These are phyloP conservation scores for Lepus americanus DNA, from an alignment of 2,113 vertebrate species.

Conservation along the genomic window DNA sequence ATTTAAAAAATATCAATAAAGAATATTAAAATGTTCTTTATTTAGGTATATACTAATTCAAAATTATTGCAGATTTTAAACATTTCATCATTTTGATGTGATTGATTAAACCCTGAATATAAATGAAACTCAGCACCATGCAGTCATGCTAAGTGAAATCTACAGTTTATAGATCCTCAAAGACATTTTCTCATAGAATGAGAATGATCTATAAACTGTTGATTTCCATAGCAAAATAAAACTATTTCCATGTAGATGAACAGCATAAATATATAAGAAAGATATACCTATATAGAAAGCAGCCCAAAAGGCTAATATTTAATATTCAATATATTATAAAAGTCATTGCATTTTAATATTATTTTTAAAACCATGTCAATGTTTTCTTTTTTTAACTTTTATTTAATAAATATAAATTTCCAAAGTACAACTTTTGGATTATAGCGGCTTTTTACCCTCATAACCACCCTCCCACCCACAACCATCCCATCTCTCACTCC, in stretches of 20 bases:
- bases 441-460: too few species aligned
- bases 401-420: too few species aligned
- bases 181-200: slow-evolving; percentile 35
- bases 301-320: slow-evolving; percentile 28
- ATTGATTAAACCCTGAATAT: slow-evolving; percentile 5
- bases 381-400: too few species aligned
- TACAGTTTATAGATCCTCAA: neutral
- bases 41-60: slow-evolving; percentile 11
- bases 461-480: too few species aligned
- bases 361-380: neutral
- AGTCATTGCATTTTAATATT: neutral
- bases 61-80: slow-evolving; percentile 29
- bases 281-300: neutral
- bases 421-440: too few species aligned
- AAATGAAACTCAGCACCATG: slow-evolving; percentile 22
- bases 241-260: neutral
- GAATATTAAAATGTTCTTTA: slow-evolving; percentile 24
- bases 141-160: neutral
- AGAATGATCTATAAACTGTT: neutral
- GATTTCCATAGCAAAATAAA: neutral
- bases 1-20: slow-evolving; percentile 42
- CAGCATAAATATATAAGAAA: neutral
- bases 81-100: slow-evolving; percentile 15
- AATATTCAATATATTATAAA: neutral
- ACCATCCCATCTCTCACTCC: too few species aligned